Evolutionary conservation across 1,140 invertebrate genomes (phyloP).

Genomic region (Drosophila sturtevanti): DNA sequence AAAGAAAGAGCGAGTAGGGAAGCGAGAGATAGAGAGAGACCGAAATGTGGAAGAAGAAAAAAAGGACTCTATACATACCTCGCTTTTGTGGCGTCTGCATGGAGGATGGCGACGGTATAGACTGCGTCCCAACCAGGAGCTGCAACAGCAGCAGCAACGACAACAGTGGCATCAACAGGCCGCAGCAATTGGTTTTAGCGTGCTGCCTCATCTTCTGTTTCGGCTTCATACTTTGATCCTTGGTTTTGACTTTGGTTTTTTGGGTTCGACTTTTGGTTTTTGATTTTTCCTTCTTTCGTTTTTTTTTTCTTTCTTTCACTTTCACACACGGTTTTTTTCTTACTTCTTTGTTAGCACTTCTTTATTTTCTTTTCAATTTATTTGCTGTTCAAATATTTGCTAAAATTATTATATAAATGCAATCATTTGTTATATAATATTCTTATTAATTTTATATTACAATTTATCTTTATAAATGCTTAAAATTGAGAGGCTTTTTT

Average conservation of each 20-base stretch:
- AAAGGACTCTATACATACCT: slow-evolving; percentile 54
- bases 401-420: slow-evolving; percentile 25
- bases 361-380: slow-evolving; percentile 17
- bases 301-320: slow-evolving; percentile 37
- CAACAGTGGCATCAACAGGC: slow-evolving; percentile 46
- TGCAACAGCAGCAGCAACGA: slow-evolving; percentile 56
- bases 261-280: neutral
- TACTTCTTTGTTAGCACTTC: slow-evolving; percentile 9
- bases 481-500: neutral
- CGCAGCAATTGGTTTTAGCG: slow-evolving; percentile 41
- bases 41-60: neutral
- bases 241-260: slow-evolving; percentile 32
- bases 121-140: slow-evolving; percentile 48
- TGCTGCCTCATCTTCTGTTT: slow-evolving; percentile 57
- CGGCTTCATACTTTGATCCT: slow-evolving; percentile 58
- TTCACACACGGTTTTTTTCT: slow-evolving; percentile 26
- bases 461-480: slow-evolving; percentile 37
- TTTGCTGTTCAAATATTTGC: slow-evolving; percentile 22
- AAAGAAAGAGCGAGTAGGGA: neutral
- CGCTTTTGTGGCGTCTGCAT: slow-evolving; percentile 78
- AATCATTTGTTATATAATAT: no score
- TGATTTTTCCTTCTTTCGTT: neutral
- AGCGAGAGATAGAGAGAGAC: neutral
- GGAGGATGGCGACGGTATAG: slow-evolving; percentile 72
- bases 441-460: no score